phyloP scores from a whole-genome alignment of 1,140 invertebrate species.

The Temnothorax nylanderi region DNA sequence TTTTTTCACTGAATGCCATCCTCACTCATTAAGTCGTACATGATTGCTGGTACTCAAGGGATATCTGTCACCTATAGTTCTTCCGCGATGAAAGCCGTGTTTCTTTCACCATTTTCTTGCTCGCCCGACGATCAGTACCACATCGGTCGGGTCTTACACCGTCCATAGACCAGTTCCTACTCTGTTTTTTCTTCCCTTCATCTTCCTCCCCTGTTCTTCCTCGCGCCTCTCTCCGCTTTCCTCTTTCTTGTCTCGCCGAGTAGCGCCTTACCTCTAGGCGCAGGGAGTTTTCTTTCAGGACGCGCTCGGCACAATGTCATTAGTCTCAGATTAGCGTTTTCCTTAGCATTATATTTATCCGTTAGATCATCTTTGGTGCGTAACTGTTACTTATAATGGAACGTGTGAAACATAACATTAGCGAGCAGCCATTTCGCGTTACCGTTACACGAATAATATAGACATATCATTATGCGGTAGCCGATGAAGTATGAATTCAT shows the following conservation, averaged over 20 bases:
- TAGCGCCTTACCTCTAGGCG: background rate
- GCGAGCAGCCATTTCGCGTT: constrained; percentile 9
- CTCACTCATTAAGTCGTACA: constrained; percentile 22
- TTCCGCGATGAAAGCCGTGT: constrained; percentile 47
- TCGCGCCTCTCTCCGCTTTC: constrained; percentile 27
- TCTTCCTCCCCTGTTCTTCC: background rate
- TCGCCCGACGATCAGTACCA: background rate
- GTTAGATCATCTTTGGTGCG: constrained; percentile 29
- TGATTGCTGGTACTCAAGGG: constrained; percentile 1
- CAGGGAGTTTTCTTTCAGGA: constrained; percentile 25
- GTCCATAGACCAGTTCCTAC: constrained; percentile 66
- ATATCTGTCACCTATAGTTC: constrained; percentile 45
- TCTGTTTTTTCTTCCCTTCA: constrained; percentile 30
- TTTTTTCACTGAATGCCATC: constrained; percentile 5
- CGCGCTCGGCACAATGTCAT: background rate
- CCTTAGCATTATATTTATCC: constrained; percentile 3
- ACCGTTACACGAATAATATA: constrained; percentile 46
- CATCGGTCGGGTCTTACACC: constrained; percentile 59
- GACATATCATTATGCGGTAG: background rate
- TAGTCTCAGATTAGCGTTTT: constrained; percentile 13
- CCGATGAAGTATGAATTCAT: constrained; percentile 25
- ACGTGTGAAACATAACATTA: constrained; percentile 38
- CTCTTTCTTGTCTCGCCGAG: background rate
- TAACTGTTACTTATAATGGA: constrained; percentile 23
- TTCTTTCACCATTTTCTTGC: constrained; percentile 45